These are phyloP conservation scores for Opisthocomus hoazin DNA, from an alignment of 2,113 vertebrate species.

Conservation along the genomic window DNA sequence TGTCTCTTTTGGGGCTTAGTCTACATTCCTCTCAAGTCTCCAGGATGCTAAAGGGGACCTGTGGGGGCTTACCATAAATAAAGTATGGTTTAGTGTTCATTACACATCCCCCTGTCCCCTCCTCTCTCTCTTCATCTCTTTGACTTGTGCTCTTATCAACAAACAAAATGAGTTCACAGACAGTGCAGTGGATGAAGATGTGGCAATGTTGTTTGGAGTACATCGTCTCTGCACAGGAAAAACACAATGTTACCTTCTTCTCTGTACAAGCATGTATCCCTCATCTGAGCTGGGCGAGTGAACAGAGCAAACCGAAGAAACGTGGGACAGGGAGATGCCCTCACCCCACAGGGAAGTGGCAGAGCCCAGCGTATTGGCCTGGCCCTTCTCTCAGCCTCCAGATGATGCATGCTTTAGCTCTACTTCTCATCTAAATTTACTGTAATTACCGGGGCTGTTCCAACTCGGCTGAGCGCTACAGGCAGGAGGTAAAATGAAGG, in stretches of 20 bases:
- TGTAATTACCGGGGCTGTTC: not conserved
- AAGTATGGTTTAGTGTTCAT: conserved; percentile 31
- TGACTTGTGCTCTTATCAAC: not conserved
- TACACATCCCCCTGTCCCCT: conserved; percentile 13
- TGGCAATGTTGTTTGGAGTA: not conserved
- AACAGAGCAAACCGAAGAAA: not conserved
- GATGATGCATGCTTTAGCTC: not conserved
- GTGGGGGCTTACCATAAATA: conserved; percentile 22
- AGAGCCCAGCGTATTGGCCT: not conserved
- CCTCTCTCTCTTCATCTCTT: not conserved
- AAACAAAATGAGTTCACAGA: not conserved
- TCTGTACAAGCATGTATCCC: not conserved
- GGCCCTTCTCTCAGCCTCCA: not conserved
- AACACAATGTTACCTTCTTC: not conserved
- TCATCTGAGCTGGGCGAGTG: not conserved
- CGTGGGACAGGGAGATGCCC: not conserved
- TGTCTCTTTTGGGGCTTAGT: conserved; percentile 51
- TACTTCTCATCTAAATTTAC: not conserved
- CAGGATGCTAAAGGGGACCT: conserved; percentile 15
- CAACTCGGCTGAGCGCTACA: not conserved
- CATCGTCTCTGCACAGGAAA: not conserved
- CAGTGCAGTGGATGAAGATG: not conserved
- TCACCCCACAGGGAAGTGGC: not conserved
- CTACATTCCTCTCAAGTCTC: not conserved
- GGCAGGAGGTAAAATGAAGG: not conserved